These are phyloP conservation scores for Choristoneura fumiferana DNA, from an alignment of 1,140 invertebrate genomes.

Conservation along the genomic window DNA sequence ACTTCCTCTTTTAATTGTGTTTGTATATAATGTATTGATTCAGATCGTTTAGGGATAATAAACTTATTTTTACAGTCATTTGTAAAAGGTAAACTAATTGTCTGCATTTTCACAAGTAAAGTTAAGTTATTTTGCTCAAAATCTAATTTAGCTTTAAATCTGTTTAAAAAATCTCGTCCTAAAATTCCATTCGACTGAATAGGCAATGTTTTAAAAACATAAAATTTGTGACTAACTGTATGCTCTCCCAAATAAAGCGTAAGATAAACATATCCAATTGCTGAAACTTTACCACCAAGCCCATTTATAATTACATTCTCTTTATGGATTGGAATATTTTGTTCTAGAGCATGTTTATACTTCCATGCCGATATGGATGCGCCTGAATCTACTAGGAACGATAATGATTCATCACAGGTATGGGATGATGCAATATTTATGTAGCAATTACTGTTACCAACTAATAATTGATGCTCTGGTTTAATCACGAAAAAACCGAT, in stretches of 20 bases:
- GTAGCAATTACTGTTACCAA: not conserved
- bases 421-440: not conserved
- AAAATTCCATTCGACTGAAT: conserved; percentile 27
- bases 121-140: conserved; percentile 22
- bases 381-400: conserved; percentile 29
- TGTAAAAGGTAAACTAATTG: not conserved
- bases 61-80: not conserved
- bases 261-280: conserved; percentile 32
- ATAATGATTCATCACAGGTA: not conserved
- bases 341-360: conserved; percentile 23
- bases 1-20: conserved; percentile 3
- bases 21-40: conserved; percentile 8
- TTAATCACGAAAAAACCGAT: conserved; percentile 7
- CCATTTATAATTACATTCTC: conserved; percentile 28
- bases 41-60: not conserved
- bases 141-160: conserved; percentile 22
- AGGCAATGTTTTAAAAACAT: conserved; percentile 34
- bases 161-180: conserved; percentile 25
- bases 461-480: not conserved
- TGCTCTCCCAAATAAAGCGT: conserved; percentile 16
- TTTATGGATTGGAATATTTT: conserved; percentile 26
- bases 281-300: conserved; percentile 29
- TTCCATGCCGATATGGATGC: conserved; percentile 29
- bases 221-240: conserved; percentile 26
- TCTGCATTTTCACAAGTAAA: not conserved